phyloP scores from a whole-genome alignment of 1,140 invertebrate genomes.

The Drosophila watanabei region DNA sequence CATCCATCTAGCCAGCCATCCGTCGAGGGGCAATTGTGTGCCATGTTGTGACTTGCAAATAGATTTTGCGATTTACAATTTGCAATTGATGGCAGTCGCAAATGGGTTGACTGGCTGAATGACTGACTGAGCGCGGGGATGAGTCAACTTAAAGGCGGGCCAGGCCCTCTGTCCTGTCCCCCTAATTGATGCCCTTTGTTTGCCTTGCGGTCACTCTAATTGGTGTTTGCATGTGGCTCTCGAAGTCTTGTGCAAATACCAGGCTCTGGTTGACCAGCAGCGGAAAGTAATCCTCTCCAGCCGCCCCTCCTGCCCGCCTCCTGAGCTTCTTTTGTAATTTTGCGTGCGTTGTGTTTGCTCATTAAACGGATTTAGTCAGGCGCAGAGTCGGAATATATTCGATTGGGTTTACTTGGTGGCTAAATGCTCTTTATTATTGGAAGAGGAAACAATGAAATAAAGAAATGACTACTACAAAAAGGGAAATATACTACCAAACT shows the following conservation, averaged over 20 bases:
- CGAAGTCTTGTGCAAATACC: slow-evolving; percentile 74
- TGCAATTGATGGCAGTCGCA: slow-evolving; percentile 32
- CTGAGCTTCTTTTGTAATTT: slow-evolving; percentile 68
- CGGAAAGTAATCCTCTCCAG: slow-evolving; percentile 25
- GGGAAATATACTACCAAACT: background rate
- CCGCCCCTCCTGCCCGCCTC: background rate
- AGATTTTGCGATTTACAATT: slow-evolving; percentile 50
- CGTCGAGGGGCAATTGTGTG: slow-evolving; percentile 60
- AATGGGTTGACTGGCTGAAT: slow-evolving; percentile 22
- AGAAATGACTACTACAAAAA: background rate
- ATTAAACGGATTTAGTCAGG: slow-evolving; percentile 73
- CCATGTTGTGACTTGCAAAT: slow-evolving; percentile 49
- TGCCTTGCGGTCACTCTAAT: slow-evolving; percentile 81
- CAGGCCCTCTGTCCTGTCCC: slow-evolving; percentile 26
- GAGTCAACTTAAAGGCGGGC: slow-evolving; percentile 19
- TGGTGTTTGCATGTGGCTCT: slow-evolving; percentile 82
- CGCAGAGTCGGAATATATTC: slow-evolving; percentile 9
- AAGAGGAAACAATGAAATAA: background rate
- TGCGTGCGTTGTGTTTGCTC: slow-evolving; percentile 82
- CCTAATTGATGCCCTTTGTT: slow-evolving; percentile 80
- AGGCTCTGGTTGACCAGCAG: slow-evolving; percentile 58
- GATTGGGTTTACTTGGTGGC: background rate
- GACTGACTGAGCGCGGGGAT: background rate
- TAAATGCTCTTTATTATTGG: slow-evolving; percentile 15
- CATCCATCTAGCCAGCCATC: slow-evolving; percentile 9